These are phyloP conservation scores for Aldabrachelys gigantea DNA, from an alignment of 2,113 vertebrate genomes.

Conservation along the genomic window DNA sequence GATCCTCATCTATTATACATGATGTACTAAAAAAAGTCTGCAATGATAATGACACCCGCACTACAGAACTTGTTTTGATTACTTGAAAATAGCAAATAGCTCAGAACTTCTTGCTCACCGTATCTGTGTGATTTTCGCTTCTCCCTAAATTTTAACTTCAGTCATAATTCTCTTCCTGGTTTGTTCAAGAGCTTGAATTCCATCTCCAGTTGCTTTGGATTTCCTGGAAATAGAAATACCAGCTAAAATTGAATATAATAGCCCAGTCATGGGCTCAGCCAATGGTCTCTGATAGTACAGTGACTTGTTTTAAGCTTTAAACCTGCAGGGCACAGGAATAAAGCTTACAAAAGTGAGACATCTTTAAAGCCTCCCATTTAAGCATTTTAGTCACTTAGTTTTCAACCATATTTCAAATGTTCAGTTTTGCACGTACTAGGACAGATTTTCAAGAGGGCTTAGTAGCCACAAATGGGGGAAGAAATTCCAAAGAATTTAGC, in stretches of 20 bases:
- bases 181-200: slow-evolving; percentile 50
- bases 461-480: neutral
- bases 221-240: slow-evolving; percentile 40
- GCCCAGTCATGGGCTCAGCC: slow-evolving; percentile 10
- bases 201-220: slow-evolving; percentile 51
- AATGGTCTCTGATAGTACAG: slow-evolving; percentile 13
- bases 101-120: slow-evolving; percentile 37
- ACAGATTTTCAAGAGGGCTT: neutral
- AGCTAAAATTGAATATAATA: slow-evolving; percentile 30
- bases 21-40: neutral
- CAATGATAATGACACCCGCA: slow-evolving; percentile 30
- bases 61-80: slow-evolving; percentile 13
- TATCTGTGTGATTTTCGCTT: neutral
- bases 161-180: slow-evolving; percentile 15
- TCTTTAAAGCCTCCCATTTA: neutral
- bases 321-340: neutral
- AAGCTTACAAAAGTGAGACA: neutral
- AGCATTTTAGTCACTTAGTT: neutral
- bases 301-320: neutral
- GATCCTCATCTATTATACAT: slow-evolving; percentile 2
- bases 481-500: neutral
- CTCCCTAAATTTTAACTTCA: slow-evolving; percentile 16
- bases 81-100: slow-evolving; percentile 32
- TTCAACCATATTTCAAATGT: neutral
- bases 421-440: neutral